Percentiles rank a stretch among this genome's conserved stretches.
Conservation (phyloP, 2,113 vertebrate species). For the Danionella cerebrum region DNA sequence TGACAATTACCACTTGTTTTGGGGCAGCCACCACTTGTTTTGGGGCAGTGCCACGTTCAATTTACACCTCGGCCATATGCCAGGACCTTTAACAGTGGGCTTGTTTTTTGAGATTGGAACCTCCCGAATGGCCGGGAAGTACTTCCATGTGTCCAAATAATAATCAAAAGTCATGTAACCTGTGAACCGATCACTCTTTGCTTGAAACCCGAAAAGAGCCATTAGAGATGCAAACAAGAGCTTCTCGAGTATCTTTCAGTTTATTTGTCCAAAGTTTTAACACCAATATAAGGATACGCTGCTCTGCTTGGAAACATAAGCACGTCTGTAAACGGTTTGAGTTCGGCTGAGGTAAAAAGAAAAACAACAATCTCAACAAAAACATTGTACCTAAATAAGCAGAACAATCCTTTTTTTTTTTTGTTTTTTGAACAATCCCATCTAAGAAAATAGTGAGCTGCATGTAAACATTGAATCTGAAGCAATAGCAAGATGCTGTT, state of each 20-base stretch:
- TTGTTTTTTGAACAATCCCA: no score
- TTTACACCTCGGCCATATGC: no score
- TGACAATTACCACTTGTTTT: no score
- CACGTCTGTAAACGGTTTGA: slow-evolving; percentile 19
- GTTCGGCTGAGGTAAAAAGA: not conserved
- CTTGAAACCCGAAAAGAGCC: slow-evolving; percentile 16
- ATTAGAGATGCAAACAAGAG: slow-evolving; percentile 27
- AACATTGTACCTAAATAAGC: slow-evolving; percentile 8
- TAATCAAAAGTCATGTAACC: slow-evolving; percentile 19
- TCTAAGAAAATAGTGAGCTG: no score
- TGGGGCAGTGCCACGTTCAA: no score
- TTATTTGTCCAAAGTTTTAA: slow-evolving; percentile 39
- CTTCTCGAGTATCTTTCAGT: slow-evolving; percentile 22
- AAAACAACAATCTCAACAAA: not conserved
- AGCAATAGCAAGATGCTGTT: no score
- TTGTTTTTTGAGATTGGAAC: no score
- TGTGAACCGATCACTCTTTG: slow-evolving; percentile 29
- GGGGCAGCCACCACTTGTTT: no score
- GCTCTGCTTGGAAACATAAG: slow-evolving; percentile 27
- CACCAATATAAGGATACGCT: slow-evolving; percentile 2
- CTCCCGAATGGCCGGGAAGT: slow-evolving; percentile 19
- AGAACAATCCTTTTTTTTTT: no score
- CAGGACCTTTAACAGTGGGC: no score
- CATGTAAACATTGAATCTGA: no score
- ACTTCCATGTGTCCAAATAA: slow-evolving; percentile 41